A percentile compares a stretch with the other conserved stretches of the same genome.
Conservation (phyloP, 2,113 vertebrate genomes). For the Brachyistius frenatus region DNA sequence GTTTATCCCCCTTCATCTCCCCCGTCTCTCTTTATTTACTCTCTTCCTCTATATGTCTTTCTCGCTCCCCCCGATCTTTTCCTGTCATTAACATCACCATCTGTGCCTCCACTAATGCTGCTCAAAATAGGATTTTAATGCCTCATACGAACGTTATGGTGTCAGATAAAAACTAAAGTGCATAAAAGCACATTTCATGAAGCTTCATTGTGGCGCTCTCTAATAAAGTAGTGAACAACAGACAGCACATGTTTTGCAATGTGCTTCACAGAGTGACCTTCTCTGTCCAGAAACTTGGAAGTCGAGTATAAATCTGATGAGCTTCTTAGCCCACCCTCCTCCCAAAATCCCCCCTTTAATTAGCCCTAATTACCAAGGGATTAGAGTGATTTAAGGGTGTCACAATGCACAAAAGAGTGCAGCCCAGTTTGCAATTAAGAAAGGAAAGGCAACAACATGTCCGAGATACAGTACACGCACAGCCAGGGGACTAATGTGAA, state of each 20-base stretch:
- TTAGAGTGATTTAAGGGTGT: constrained; percentile 76
- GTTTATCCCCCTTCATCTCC: constrained; percentile 43
- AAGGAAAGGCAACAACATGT: constrained; percentile 49
- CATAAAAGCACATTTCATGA: constrained; percentile 23
- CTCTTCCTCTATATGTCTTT: constrained; percentile 26
- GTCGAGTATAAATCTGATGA: constrained; percentile 66
- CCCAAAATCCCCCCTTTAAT: constrained; percentile 63
- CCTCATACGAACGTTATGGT: constrained; percentile 24
- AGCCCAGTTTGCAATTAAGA: constrained; percentile 30
- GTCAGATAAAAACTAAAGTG: constrained; percentile 49
- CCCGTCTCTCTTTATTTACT: constrained; percentile 48
- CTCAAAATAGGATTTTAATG: constrained; percentile 51
- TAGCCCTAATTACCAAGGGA: constrained; percentile 75
- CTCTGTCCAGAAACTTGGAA: constrained; percentile 57
- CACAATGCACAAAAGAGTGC: constrained; percentile 59
- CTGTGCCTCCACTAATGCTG: constrained; percentile 52
- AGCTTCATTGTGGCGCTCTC: neutral
- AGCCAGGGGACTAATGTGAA: constrained; percentile 25
- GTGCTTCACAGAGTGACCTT: constrained; percentile 67
- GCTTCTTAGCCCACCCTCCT: constrained; percentile 48
- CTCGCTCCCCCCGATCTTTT: constrained; percentile 40
- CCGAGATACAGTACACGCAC: neutral
- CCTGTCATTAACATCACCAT: constrained; percentile 62
- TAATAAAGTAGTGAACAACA: constrained; percentile 15
- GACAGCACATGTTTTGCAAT: constrained; percentile 17